Conservation (phyloP, 2,797 vertebrate genomes). For the Pangasius krempfi region DNA sequence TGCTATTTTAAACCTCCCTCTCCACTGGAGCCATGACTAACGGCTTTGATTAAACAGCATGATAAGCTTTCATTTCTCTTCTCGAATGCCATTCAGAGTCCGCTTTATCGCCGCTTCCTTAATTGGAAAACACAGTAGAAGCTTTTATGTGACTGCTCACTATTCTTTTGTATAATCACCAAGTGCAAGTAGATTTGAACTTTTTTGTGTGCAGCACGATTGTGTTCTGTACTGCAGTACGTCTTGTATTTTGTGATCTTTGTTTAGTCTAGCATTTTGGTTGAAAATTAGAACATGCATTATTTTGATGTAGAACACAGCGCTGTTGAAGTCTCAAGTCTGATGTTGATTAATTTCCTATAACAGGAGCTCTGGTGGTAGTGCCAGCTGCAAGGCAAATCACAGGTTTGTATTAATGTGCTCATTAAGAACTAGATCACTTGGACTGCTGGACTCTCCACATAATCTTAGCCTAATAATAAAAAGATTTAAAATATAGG, state of each 20-base stretch:
- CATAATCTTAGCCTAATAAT: background rate
- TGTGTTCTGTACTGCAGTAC: slow-evolving; percentile 14
- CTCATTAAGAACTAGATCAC: background rate
- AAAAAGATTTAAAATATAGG: background rate
- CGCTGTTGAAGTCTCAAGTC: background rate
- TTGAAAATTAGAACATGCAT: background rate
- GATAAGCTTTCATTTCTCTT: slow-evolving; percentile 61
- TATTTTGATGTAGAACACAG: background rate
- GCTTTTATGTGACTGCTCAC: slow-evolving; percentile 40
- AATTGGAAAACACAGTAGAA: slow-evolving; percentile 56
- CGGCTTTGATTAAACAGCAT: slow-evolving; percentile 59
- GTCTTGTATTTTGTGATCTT: slow-evolving; percentile 22
- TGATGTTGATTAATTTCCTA: background rate
- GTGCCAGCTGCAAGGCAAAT: background rate
- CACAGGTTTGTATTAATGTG: background rate
- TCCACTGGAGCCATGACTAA: slow-evolving; percentile 54
- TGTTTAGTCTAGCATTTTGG: background rate
- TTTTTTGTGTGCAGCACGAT: slow-evolving; percentile 19
- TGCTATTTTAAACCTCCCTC: slow-evolving; percentile 54
- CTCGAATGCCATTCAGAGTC: slow-evolving; percentile 56
- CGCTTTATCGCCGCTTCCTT: slow-evolving; percentile 57
- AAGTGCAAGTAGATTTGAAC: slow-evolving; percentile 70
- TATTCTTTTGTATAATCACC: slow-evolving; percentile 47
- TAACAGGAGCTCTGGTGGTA: background rate
- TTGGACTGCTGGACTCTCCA: no score